Conservation (phyloP, 2,888 invertebrate species). For the Chymomyza fuscimana region DNA sequence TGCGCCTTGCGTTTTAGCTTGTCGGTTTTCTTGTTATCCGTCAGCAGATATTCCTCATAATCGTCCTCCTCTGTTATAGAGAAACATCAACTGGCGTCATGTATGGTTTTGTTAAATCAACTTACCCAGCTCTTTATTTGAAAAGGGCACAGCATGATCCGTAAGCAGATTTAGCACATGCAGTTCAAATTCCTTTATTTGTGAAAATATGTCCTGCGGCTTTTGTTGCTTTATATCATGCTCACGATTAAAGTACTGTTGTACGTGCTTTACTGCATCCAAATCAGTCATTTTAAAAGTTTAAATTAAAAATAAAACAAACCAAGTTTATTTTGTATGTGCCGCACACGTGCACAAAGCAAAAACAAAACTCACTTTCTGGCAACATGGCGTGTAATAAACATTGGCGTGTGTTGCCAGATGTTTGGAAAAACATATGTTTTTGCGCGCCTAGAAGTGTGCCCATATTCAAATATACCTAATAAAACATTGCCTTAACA, state of each 20-base stretch:
- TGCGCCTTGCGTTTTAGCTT: constrained; percentile 38
- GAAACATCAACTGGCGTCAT: neutral
- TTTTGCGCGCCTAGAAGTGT: neutral
- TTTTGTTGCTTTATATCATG: constrained; percentile 13
- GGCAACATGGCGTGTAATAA: neutral
- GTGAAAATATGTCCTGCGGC: constrained; percentile 13
- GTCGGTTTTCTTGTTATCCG: constrained; percentile 49
- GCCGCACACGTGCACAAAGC: constrained; percentile 44
- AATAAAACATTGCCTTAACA: neutral
- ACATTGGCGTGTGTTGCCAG: neutral
- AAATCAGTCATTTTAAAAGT: constrained; percentile 24
- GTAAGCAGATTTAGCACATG: constrained; percentile 71
- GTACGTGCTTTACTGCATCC: constrained; percentile 23
- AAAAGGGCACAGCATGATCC: constrained; percentile 76
- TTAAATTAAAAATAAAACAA: constrained; percentile 9
- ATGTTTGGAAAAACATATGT: neutral
- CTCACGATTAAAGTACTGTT: constrained; percentile 30
- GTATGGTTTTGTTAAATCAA: neutral
- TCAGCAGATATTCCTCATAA: constrained; percentile 73
- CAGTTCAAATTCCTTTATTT: constrained; percentile 33
- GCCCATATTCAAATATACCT: neutral
- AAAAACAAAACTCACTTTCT: neutral
- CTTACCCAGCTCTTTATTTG: constrained; percentile 70
- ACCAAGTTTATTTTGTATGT: constrained; percentile 8
- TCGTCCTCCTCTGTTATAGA: constrained; percentile 46